phyloP scores from a whole-genome alignment of 2,888 invertebrate genomes.

The Operophtera brumata region DNA sequence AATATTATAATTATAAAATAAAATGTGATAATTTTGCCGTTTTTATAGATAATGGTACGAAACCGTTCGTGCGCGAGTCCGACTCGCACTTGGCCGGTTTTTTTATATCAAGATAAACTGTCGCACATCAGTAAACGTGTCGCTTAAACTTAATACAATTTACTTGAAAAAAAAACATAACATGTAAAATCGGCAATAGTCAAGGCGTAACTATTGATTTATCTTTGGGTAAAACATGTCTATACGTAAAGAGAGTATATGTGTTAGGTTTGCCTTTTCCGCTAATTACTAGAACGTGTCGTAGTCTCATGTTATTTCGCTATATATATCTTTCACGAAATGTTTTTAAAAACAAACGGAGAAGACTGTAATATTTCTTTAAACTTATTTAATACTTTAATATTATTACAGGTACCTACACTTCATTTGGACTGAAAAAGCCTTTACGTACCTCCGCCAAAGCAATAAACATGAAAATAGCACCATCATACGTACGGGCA shows the following conservation, averaged over 20 bases:
- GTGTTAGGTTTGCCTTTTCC: conserved; percentile 44
- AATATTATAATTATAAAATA: too few species aligned
- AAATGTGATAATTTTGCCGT: too few species aligned
- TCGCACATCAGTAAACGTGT: too few species aligned
- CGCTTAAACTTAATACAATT: too few species aligned
- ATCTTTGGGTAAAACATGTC: conserved; percentile 16
- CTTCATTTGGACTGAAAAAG: conserved; percentile 12
- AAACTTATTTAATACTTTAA: too few species aligned
- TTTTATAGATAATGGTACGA: too few species aligned
- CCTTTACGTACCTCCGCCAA: background rate
- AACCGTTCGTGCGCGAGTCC: too few species aligned
- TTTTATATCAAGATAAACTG: too few species aligned
- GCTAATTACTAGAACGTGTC: conserved; percentile 54
- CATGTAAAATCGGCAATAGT: too few species aligned
- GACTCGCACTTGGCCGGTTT: too few species aligned
- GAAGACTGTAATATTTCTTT: conserved; percentile 1
- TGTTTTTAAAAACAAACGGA: conserved; percentile 16
- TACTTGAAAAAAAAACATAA: too few species aligned
- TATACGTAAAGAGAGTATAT: conserved; percentile 48
- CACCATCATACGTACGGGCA: conserved; percentile 2
- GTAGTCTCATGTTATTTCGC: conserved; percentile 40
- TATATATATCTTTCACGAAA: conserved; percentile 36
- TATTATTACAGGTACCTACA: conserved; percentile 3
- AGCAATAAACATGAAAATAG: conserved; percentile 2
- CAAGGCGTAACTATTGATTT: too few species aligned